A percentile compares a stretch with the other conserved stretches of the same genome.
phyloP scores from a whole-genome alignment of 2,113 vertebrate genomes.

The Hemicordylus capensis region DNA sequence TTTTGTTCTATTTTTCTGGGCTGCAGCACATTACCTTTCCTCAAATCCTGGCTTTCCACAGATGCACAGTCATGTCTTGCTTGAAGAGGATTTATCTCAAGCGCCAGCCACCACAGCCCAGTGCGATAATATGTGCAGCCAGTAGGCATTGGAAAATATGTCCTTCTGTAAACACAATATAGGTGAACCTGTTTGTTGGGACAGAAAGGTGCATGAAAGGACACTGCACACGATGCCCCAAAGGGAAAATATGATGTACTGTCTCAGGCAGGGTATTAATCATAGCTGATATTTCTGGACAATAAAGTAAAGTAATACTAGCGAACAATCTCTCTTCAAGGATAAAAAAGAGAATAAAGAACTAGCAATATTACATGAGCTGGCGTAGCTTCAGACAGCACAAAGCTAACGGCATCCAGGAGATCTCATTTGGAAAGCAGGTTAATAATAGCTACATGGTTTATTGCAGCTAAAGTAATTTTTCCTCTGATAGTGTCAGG shows the following conservation, averaged over 20 bases:
- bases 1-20: slow-evolving; percentile 32
- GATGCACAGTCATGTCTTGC: slow-evolving; percentile 41
- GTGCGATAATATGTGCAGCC: slow-evolving; percentile 64
- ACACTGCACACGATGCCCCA: slow-evolving; percentile 62
- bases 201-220: slow-evolving; percentile 74
- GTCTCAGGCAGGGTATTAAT: slow-evolving; percentile 77
- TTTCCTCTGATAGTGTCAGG: slow-evolving; percentile 48
- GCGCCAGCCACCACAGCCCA: slow-evolving; percentile 52
- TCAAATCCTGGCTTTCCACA: slow-evolving; percentile 51
- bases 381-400: slow-evolving; percentile 18
- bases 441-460: slow-evolving; percentile 54
- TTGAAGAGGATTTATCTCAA: slow-evolving; percentile 61
- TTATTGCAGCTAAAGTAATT: slow-evolving; percentile 50
- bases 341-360: slow-evolving; percentile 74
- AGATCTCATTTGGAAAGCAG: slow-evolving; percentile 59
- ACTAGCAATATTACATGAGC: slow-evolving; percentile 63
- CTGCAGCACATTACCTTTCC: slow-evolving; percentile 17
- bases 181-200: slow-evolving; percentile 75
- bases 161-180: slow-evolving; percentile 80
- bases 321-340: slow-evolving; percentile 78
- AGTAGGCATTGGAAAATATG: slow-evolving; percentile 68
- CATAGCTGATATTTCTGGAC: slow-evolving; percentile 77
- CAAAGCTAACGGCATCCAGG: slow-evolving; percentile 42
- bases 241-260: slow-evolving; percentile 73
- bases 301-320: slow-evolving; percentile 77